These are phyloP conservation scores for Polymixis lichenea DNA, from an alignment of 2,888 invertebrate species.

Conservation along the genomic window DNA sequence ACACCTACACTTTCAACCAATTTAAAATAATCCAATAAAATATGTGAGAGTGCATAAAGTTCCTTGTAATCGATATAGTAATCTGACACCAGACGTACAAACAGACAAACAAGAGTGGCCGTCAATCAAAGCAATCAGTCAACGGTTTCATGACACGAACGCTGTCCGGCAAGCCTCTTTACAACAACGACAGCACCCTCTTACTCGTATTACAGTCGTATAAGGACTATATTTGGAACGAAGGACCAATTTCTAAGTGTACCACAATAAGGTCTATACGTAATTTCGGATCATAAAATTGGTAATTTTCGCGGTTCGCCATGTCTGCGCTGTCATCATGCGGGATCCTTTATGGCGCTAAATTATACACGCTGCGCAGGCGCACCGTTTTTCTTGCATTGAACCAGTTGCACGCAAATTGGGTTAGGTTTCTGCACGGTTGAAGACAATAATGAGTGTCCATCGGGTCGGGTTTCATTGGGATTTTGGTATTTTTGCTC, in stretches of 20 bases:
- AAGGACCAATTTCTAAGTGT: conserved; percentile 7
- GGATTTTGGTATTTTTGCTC: conserved; percentile 40
- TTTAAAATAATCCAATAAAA: conserved; percentile 66
- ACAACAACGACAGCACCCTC: neutral
- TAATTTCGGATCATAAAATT: conserved; percentile 80
- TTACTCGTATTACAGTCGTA: conserved; percentile 17
- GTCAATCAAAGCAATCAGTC: conserved; percentile 73
- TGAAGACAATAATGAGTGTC: conserved; percentile 62
- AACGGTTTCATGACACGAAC: conserved; percentile 67
- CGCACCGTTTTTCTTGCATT: conserved; percentile 73
- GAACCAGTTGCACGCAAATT: conserved; percentile 66
- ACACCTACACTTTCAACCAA: conserved; percentile 59
- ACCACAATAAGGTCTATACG: conserved; percentile 58
- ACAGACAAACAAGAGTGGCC: conserved; percentile 68
- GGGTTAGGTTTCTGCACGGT: conserved; percentile 55
- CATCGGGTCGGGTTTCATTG: conserved; percentile 47
- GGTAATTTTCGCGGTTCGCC: conserved; percentile 72
- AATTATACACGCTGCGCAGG: conserved; percentile 75
- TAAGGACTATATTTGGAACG: conserved; percentile 55
- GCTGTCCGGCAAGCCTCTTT: conserved; percentile 19
- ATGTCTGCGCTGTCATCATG: conserved; percentile 81
- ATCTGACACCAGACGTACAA: conserved; percentile 66
- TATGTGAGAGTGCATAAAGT: conserved; percentile 57
- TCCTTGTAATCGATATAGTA: conserved; percentile 63
- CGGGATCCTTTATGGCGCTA: conserved; percentile 76